Evolutionary conservation across 2,113 vertebrate genomes (phyloP).

Genomic region (Gymnarchus niloticus): DNA sequence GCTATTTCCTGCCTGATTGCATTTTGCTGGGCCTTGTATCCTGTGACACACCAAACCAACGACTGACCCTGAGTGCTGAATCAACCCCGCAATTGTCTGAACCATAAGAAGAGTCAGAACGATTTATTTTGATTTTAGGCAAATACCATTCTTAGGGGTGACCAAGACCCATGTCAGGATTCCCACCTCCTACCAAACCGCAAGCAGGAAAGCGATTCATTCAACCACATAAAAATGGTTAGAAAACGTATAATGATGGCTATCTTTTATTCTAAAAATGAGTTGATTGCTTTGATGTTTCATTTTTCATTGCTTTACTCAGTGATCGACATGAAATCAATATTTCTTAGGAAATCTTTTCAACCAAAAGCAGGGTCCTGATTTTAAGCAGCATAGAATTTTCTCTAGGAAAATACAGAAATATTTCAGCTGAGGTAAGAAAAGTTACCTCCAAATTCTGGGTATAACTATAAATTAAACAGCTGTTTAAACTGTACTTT

Average conservation of each 20-base stretch:
- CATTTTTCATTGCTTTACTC: not conserved
- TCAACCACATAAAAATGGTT: not conserved
- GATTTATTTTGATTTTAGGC: not conserved
- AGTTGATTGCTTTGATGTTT: not conserved
- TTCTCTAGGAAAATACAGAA: not conserved
- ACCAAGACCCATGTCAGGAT: constrained; percentile 5
- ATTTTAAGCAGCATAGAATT: not conserved
- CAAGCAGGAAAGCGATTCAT: constrained; percentile 4
- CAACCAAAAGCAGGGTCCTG: not conserved
- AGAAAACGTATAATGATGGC: not conserved
- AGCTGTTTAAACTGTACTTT: too few species aligned
- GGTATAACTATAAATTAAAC: not conserved
- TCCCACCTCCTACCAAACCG: not conserved
- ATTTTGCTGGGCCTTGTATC: constrained; percentile 14
- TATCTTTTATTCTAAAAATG: not conserved
- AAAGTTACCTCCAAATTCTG: not conserved
- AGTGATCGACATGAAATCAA: not conserved
- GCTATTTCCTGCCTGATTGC: not conserved
- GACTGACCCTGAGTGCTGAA: constrained; percentile 2
- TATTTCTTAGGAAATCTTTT: not conserved
- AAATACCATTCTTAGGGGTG: constrained; percentile 5
- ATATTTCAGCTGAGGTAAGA: not conserved
- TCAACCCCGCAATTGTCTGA: not conserved
- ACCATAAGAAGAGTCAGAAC: constrained; percentile 17
- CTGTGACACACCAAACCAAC: constrained; percentile 23